Evolutionary conservation across 2,113 vertebrate species (phyloP).

Genomic region (Mesembrinibis cayennensis): DNA sequence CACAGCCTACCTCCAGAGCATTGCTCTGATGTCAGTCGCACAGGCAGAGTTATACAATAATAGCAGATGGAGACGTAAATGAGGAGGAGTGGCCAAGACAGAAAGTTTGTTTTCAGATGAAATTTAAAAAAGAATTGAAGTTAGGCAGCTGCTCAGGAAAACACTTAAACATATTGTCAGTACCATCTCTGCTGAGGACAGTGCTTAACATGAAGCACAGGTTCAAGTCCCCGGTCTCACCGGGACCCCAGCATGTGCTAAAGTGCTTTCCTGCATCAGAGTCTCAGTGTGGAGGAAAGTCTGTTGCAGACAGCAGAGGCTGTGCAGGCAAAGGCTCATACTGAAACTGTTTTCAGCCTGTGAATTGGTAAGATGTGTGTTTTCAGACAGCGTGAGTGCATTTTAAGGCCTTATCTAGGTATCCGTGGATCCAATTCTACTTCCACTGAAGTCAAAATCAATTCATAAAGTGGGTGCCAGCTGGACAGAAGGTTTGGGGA

Average conservation of each 20-base stretch:
- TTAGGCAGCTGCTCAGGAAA: neutral
- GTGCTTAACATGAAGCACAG: neutral
- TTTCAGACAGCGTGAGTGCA: neutral
- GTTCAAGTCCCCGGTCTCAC: neutral
- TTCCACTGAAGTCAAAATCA: neutral
- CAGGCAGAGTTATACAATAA: neutral
- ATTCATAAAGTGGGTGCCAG: neutral
- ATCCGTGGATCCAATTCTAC: neutral
- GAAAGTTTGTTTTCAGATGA: neutral
- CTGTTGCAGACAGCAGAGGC: neutral
- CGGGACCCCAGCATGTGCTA: neutral
- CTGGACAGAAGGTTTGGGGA: neutral
- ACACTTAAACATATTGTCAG: neutral
- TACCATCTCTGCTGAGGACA: neutral
- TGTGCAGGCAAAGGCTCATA: neutral
- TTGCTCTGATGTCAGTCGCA: neutral
- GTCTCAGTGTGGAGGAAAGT: neutral
- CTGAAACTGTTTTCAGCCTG: neutral
- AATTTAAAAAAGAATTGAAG: neutral
- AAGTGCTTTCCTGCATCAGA: neutral
- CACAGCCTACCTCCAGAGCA: constrained; percentile 1
- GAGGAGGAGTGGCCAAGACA: neutral
- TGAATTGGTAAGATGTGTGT: neutral
- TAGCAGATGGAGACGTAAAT: neutral
- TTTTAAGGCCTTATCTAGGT: neutral